Evolutionary conservation across 1,140 invertebrate species (phyloP), one percentile per base, ranked within the genome.

Genomic region (Sycobia sp.): DNA sequence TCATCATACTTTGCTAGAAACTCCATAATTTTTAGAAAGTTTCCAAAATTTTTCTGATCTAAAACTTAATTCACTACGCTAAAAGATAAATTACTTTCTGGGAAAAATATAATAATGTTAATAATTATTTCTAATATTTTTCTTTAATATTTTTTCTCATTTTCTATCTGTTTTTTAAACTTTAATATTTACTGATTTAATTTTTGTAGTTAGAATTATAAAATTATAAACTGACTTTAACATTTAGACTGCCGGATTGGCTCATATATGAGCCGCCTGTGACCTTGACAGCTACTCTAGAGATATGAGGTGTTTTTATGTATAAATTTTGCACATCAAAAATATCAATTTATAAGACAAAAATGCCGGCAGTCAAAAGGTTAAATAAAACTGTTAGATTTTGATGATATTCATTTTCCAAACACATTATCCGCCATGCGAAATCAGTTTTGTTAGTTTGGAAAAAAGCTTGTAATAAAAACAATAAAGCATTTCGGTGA

Each of bases 71-170:
- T 59, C 5, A 60, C 50, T 23, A 56, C 57, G 47, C 63, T 44
- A 39, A 65, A 65, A 38, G 63, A 38, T 54, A 65, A 65, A 60
- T 54, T 54, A 41, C 47, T 29, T 29, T 51, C 50, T 18, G 38
- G 16, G 25, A 65, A 44, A 55, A 60, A 60, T 10, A 54, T 41
- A 47, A 60, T 65, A 13, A 59, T 39, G 46, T 22, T 46, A 4
- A 47, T 62, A 25, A 62, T 27, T 62, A 50, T 38, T 53, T 57
- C 18, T 18, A 62, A 36, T 29, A 62, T 14, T 9, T 53, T 44
- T 46, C 14, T 43, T 50, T 38, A 54, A 44, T 62, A 47, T 29
- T 34, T 55, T n/a, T 36, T 47, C 47, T 62, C 32, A 41, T 53
- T 49, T 51, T 53, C 59, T 34, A 62, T 50, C 29, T 62, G 47